These are phyloP conservation scores for Acrocera orbiculus DNA, from an alignment of 2,888 invertebrate species.

Conservation along the genomic window DNA sequence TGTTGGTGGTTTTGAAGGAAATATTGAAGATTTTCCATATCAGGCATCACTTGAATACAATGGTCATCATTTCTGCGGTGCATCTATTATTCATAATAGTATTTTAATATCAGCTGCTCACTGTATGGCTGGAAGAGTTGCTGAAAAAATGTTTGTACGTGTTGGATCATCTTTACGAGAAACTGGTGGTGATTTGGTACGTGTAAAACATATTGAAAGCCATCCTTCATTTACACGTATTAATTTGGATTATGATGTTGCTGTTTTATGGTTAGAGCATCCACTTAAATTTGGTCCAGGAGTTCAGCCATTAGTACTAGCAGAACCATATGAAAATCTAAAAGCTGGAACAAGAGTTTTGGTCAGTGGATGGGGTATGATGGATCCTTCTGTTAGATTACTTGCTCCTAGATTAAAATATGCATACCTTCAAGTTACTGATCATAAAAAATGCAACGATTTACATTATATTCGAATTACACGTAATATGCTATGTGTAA, in stretches of 20 bases:
- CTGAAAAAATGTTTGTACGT: slow-evolving; percentile 2
- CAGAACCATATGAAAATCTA: slow-evolving; percentile 1
- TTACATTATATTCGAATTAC: background rate
- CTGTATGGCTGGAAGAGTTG: slow-evolving; percentile 9
- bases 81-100: slow-evolving; percentile 14
- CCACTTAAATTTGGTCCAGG: slow-evolving; percentile 26
- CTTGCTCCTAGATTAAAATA: background rate
- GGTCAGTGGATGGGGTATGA: background rate
- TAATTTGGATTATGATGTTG: slow-evolving; percentile 34
- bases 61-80: slow-evolving; percentile 12
- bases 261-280: slow-evolving; percentile 31
- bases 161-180: slow-evolving; percentile 5
- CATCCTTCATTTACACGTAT: slow-evolving; percentile 5
- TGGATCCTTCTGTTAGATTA: background rate
- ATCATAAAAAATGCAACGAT: background rate
- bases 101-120: slow-evolving; percentile 17
- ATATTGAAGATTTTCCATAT: slow-evolving; percentile 17
- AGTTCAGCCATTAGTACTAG: slow-evolving; percentile 22
- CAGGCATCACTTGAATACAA: slow-evolving; percentile 15
- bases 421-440: background rate
- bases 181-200: background rate
- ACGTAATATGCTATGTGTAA: background rate
- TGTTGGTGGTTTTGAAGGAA: slow-evolving; percentile 16
- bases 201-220: slow-evolving; percentile 1
- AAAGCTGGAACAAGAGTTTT: background rate